Evolutionary conservation across 2,113 vertebrate genomes (phyloP).

Genomic region (Amazona vittata): DNA sequence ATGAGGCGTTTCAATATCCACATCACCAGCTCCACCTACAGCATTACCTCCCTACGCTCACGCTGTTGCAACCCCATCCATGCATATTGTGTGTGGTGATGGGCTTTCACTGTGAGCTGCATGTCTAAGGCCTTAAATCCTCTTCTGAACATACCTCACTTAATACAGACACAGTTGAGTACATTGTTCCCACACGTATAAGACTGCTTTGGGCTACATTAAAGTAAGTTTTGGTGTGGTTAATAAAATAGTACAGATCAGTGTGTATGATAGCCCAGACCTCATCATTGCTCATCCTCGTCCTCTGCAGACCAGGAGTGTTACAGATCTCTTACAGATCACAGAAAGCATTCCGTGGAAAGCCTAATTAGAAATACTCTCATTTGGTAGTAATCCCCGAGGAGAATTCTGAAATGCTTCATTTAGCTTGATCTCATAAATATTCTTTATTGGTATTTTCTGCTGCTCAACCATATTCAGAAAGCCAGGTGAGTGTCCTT

Average conservation of each 20-base stretch:
- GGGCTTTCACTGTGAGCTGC: not conserved
- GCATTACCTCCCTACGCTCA: not conserved
- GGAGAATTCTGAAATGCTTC: not conserved
- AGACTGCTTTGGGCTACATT: not conserved
- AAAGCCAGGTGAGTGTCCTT: not conserved
- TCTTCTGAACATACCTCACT: not conserved
- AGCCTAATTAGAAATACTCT: not conserved
- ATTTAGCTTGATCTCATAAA: not conserved
- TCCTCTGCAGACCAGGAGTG: not conserved
- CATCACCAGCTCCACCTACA: not conserved
- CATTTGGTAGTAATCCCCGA: not conserved
- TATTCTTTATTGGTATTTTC: not conserved
- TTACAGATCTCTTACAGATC: not conserved
- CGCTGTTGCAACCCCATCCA: not conserved
- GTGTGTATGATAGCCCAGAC: not conserved
- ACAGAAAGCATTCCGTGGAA: accelerated
- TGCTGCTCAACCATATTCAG: not conserved
- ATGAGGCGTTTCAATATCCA: not conserved
- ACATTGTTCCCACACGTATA: not conserved
- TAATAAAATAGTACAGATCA: not conserved
- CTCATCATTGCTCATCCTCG: not conserved
- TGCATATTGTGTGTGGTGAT: not conserved
- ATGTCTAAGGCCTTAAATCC: not conserved
- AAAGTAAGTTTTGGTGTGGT: not conserved
- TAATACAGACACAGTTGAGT: not conserved